These are phyloP conservation scores for Xyrauchen texanus DNA, from an alignment of 2,113 vertebrate genomes.

Conservation along the genomic window DNA sequence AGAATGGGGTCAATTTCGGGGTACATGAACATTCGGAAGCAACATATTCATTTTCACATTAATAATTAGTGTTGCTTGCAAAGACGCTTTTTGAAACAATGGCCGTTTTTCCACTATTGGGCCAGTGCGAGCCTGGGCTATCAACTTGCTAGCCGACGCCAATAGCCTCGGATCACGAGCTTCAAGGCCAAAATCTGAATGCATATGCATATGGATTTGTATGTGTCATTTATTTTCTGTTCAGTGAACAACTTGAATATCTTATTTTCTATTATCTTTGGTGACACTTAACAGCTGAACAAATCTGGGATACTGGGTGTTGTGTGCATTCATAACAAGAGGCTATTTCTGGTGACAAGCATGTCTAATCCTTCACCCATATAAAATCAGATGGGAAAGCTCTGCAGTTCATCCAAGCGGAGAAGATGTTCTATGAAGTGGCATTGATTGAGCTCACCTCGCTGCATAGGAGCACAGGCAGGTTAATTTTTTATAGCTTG, in stretches of 20 bases:
- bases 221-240: neutral
- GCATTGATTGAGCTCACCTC: slow-evolving; percentile 72
- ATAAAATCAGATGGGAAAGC: slow-evolving; percentile 78
- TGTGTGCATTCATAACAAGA: slow-evolving; percentile 65
- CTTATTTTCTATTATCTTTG: neutral
- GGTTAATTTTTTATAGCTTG: slow-evolving; percentile 59
- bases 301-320: slow-evolving; percentile 11
- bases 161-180: neutral
- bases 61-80: too few species aligned
- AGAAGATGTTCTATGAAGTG: slow-evolving; percentile 81
- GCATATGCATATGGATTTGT: neutral
- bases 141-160: too few species aligned
- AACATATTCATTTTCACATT: too few species aligned
- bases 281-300: slow-evolving; percentile 1
- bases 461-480: slow-evolving; percentile 73
- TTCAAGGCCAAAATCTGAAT: neutral
- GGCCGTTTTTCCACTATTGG: too few species aligned
- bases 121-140: too few species aligned
- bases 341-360: slow-evolving; percentile 63
- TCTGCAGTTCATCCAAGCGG: slow-evolving; percentile 74
- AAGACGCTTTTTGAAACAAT: too few species aligned
- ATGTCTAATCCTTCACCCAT: slow-evolving; percentile 72
- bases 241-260: neutral
- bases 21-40: too few species aligned
- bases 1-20: too few species aligned